Conservation (phyloP, 2,888 invertebrate genomes). For the Volucella inflata region DNA sequence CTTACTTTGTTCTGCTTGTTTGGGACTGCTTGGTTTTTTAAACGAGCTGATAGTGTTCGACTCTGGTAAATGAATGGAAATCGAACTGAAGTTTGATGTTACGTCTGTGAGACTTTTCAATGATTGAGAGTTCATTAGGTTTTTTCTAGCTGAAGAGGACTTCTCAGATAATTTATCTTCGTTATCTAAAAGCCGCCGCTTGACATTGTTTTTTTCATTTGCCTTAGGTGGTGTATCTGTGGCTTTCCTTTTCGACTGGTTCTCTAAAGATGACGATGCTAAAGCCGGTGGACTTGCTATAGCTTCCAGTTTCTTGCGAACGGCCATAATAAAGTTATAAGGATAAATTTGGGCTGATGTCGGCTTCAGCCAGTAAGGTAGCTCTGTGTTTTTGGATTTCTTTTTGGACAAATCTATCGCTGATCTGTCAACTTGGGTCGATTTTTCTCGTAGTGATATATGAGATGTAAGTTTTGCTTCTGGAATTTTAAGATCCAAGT, state of each 20-base stretch:
- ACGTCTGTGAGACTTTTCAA: constrained; percentile 76
- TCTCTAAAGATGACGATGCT: constrained; percentile 33
- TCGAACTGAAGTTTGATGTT: constrained; percentile 79
- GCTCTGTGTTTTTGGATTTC: constrained; percentile 62
- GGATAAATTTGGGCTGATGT: constrained; percentile 84
- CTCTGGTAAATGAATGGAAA: constrained; percentile 77
- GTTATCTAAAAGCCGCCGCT: constrained; percentile 54
- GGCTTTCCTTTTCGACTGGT: constrained; percentile 12
- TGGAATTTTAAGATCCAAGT: constrained; percentile 69
- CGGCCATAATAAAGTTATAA: constrained; percentile 86
- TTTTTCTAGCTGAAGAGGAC: constrained; percentile 18
- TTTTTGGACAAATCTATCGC: background rate
- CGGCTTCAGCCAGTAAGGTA: constrained; percentile 82
- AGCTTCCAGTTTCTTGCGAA: constrained; percentile 85
- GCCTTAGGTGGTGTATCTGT: constrained; percentile 42
- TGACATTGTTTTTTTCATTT: constrained; percentile 48
- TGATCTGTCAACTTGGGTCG: constrained; percentile 61
- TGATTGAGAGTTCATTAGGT: background rate
- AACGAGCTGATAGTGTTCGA: constrained; percentile 65
- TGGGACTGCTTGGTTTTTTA: background rate
- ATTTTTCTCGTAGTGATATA: constrained; percentile 67
- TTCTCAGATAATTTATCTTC: constrained; percentile 35
- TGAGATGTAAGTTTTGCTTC: constrained; percentile 57
- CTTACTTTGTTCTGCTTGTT: constrained; percentile 27
- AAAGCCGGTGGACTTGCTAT: constrained; percentile 77